phyloP scores from a whole-genome alignment of 2,888 invertebrate genomes.

The Taenaris catops region DNA sequence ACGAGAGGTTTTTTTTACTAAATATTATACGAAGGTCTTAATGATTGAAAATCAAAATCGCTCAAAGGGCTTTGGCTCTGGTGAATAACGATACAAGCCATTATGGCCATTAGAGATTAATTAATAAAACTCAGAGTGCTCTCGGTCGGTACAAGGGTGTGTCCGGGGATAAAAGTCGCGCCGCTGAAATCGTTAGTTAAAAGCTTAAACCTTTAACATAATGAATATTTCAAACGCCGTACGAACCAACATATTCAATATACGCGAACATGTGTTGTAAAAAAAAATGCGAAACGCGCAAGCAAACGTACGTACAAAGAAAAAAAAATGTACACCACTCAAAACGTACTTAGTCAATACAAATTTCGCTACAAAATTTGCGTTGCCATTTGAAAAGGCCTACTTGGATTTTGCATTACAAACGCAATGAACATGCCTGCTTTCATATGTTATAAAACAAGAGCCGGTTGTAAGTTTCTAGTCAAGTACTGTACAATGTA shows the following conservation, averaged over 20 bases:
- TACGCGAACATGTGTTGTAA: not conserved
- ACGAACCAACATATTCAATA: not conserved
- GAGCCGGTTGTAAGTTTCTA: too few species aligned
- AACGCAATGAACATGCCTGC: constrained; percentile 13
- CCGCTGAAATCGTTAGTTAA: too few species aligned
- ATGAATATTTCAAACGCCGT: not conserved
- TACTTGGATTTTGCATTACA: constrained; percentile 16
- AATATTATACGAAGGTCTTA: too few species aligned
- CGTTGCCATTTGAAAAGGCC: constrained; percentile 20
- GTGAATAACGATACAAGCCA: constrained; percentile 9
- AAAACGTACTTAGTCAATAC: constrained; percentile 17
- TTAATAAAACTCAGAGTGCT: constrained; percentile 28
- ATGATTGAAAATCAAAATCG: too few species aligned
- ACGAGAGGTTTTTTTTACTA: too few species aligned
- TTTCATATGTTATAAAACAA: constrained; percentile 1
- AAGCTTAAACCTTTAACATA: not conserved
- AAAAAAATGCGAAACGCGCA: constrained; percentile 1
- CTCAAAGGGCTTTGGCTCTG: too few species aligned
- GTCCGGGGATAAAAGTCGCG: too few species aligned
- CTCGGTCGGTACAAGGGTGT: constrained; percentile 30
- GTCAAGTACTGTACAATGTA: too few species aligned
- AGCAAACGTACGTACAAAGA: constrained; percentile 3
- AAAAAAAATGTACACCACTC: constrained; percentile 9
- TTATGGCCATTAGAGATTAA: constrained; percentile 32
- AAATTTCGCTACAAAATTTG: constrained; percentile 17